A percentile compares a stretch with the other conserved stretches of the same genome.
These are phyloP conservation scores for Dioctria rufipes DNA, from an alignment of 2,888 invertebrate genomes.

Conservation along the genomic window DNA sequence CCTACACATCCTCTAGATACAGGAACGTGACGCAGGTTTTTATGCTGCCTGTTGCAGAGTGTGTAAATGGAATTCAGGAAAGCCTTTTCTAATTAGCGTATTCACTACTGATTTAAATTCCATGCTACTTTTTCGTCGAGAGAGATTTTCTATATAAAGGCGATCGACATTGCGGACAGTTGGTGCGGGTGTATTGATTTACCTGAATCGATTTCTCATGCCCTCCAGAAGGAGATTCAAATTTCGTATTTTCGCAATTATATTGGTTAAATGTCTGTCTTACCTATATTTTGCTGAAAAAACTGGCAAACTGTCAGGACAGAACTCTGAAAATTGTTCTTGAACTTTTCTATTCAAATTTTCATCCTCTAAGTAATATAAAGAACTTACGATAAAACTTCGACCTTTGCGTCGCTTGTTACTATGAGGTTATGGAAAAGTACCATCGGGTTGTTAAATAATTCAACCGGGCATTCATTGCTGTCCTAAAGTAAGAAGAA, in stretches of 20 bases:
- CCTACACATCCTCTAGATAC: neutral
- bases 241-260: slow-evolving; percentile 12
- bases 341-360: slow-evolving; percentile 48
- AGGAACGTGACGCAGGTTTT: slow-evolving; percentile 8
- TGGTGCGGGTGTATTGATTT: slow-evolving; percentile 16
- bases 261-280: slow-evolving; percentile 18
- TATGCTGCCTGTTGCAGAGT: slow-evolving; percentile 19
- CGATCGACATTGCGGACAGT: neutral
- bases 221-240: neutral
- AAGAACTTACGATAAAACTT: slow-evolving; percentile 9
- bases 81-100: slow-evolving; percentile 22
- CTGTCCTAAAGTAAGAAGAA: slow-evolving; percentile 17
- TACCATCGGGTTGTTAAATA: slow-evolving; percentile 40
- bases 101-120: neutral
- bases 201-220: neutral
- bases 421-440: slow-evolving; percentile 15
- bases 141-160: neutral
- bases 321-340: slow-evolving; percentile 24
- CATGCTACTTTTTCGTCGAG: neutral
- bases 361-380: neutral
- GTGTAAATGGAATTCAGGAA: neutral
- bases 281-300: slow-evolving; percentile 22
- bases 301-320: neutral
- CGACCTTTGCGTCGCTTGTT: slow-evolving; percentile 16
- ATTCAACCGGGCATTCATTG: slow-evolving; percentile 44